A percentile compares a stretch with the other conserved stretches of the same genome.
Conservation (phyloP, 2,888 invertebrate species). For the Fragum fragum region DNA sequence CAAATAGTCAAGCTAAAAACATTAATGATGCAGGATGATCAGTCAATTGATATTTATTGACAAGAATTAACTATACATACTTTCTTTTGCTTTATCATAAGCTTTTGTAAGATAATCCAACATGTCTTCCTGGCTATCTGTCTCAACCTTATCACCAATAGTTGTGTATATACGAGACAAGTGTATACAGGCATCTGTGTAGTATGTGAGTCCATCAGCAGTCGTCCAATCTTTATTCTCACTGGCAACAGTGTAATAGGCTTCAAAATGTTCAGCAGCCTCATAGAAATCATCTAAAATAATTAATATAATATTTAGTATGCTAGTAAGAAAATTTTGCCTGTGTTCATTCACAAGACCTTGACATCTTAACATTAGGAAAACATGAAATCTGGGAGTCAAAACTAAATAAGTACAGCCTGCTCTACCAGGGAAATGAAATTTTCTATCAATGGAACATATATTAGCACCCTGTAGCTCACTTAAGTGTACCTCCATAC, state of each 20-base stretch:
- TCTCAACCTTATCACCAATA: constrained; percentile 75
- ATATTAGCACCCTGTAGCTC: too few species aligned
- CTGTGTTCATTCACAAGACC: too few species aligned
- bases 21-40: too few species aligned
- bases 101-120: constrained; percentile 84
- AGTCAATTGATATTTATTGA: too few species aligned
- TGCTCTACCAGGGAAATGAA: too few species aligned
- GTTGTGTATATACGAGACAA: constrained; percentile 83
- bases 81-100: constrained; percentile 83
- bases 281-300: constrained; percentile 77
- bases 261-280: constrained; percentile 85
- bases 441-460: too few species aligned
- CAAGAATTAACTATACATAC: constrained; percentile 71
- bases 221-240: constrained; percentile 81
- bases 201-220: constrained; percentile 75
- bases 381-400: too few species aligned
- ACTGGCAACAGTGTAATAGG: constrained; percentile 79
- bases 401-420: too few species aligned
- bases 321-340: too few species aligned
- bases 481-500: too few species aligned
- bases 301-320: too few species aligned
- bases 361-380: too few species aligned
- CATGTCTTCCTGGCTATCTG: constrained; percentile 71
- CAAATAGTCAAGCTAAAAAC: neutral
- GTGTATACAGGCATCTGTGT: constrained; percentile 83